These are phyloP conservation scores for Xenus cinereus DNA, from an alignment of 2,113 vertebrate genomes.

Conservation along the genomic window DNA sequence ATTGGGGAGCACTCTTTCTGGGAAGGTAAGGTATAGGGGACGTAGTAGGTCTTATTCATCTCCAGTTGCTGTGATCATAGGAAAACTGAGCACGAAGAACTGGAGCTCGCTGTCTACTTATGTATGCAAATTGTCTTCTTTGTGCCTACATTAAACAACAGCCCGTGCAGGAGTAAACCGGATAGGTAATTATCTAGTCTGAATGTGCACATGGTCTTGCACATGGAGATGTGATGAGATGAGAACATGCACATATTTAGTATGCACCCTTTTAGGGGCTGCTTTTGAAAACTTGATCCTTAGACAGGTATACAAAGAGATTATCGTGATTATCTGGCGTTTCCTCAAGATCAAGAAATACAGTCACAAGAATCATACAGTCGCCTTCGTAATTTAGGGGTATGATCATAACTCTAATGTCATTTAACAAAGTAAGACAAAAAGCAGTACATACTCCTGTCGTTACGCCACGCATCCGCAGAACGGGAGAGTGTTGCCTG, in stretches of 20 bases:
- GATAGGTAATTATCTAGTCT: slow-evolving; percentile 3
- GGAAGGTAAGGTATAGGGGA: not conserved
- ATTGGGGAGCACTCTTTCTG: not conserved
- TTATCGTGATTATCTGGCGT: not conserved
- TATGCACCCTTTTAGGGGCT: not conserved
- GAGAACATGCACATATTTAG: not conserved
- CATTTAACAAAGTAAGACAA: not conserved
- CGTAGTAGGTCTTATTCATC: not conserved
- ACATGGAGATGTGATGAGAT: not conserved
- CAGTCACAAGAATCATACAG: not conserved
- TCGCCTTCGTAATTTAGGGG: not conserved
- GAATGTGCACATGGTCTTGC: not conserved
- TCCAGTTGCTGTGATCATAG: not conserved
- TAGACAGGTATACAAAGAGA: not conserved
- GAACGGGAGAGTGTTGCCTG: accelerated
- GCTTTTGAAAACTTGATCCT: not conserved
- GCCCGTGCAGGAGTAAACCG: not conserved
- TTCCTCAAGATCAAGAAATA: not conserved
- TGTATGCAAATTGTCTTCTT: not conserved
- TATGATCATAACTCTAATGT: not conserved
- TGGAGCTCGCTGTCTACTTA: not conserved
- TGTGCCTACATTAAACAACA: slow-evolving; percentile 14
- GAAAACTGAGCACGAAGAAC: not conserved
- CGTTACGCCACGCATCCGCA: accelerated
- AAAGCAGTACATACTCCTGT: not conserved